phyloP scores from a whole-genome alignment of 2,888 invertebrate species.

The Chorisops tibialis region DNA sequence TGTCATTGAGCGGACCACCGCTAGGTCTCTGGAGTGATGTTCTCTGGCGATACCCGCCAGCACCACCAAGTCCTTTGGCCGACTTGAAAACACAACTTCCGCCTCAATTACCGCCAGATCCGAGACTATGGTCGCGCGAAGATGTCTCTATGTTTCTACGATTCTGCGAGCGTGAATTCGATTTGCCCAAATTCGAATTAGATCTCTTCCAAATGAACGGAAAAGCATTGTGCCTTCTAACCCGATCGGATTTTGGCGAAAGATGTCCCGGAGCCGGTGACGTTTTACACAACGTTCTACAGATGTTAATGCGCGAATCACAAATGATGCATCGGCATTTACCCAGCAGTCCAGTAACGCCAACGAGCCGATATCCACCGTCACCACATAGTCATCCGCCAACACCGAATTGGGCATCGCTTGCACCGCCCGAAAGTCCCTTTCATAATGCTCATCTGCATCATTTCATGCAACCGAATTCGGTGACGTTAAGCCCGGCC shows the following conservation, averaged over 20 bases:
- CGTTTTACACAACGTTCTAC: constrained; percentile 88
- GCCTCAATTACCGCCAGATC: constrained; percentile 78
- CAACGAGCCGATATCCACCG: constrained; percentile 75
- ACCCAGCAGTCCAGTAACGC: constrained; percentile 78
- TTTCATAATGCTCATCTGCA: constrained; percentile 60
- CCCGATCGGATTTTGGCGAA: constrained; percentile 85
- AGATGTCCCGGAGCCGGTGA: constrained; percentile 92
- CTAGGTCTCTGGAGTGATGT: constrained; percentile 80
- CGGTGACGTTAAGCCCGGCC: constrained; percentile 86
- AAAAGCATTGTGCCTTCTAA: constrained; percentile 88
- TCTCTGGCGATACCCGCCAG: constrained; percentile 82
- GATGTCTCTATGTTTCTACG: constrained; percentile 83
- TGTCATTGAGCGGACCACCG: constrained; percentile 71
- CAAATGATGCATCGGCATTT: constrained; percentile 74
- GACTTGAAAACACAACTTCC: constrained; percentile 88
- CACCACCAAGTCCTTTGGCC: constrained; percentile 72
- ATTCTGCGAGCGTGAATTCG: constrained; percentile 91
- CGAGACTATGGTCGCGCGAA: constrained; percentile 84
- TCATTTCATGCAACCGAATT: constrained; percentile 76
- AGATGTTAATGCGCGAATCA: constrained; percentile 79
- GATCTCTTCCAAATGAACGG: constrained; percentile 96
- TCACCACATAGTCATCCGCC: constrained; percentile 80
- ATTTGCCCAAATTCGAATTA: constrained; percentile 85
- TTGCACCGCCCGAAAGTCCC: constrained; percentile 54
- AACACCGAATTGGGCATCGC: constrained; percentile 69